Percentiles rank a stretch among this genome's conserved stretches.
Evolutionary conservation across 2,113 vertebrate genomes (phyloP).

Genomic region (Thamnaconus septentrionalis): DNA sequence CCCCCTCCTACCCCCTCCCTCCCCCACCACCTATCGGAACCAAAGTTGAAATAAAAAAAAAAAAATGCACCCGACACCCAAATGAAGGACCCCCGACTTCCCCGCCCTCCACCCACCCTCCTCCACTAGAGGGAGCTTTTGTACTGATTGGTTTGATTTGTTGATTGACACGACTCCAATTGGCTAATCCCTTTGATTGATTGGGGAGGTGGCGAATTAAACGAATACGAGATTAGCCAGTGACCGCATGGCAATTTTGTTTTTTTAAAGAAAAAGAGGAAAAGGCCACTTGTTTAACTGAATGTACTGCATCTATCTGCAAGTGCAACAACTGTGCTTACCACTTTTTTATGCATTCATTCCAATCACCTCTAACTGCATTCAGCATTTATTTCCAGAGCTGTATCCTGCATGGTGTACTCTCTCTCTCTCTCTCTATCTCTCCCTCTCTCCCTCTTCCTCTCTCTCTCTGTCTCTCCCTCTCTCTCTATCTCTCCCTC

Average conservation of each 20-base stretch:
- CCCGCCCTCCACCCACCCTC: constrained; percentile 1
- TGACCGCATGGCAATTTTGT: constrained; percentile 69
- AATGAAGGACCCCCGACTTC: constrained; percentile 38
- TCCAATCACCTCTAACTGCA: constrained; percentile 77
- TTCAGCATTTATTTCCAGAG: constrained; percentile 68
- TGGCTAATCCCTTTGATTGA: constrained; percentile 71
- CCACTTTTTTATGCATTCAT: constrained; percentile 74
- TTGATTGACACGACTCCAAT: constrained; percentile 48
- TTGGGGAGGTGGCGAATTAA: constrained; percentile 73
- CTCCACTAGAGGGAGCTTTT: constrained; percentile 53
- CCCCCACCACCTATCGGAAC: constrained; percentile 69
- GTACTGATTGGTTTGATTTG: constrained; percentile 42
- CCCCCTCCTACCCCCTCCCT: constrained; percentile 62
- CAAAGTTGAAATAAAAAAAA: constrained; percentile 62
- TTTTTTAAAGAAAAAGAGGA: background rate
- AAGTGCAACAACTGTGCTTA: constrained; percentile 73
- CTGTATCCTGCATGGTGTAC: constrained; percentile 74
- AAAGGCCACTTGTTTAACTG: constrained; percentile 69
- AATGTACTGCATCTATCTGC: constrained; percentile 75
- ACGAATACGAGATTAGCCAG: constrained; percentile 66
- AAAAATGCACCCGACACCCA: constrained; percentile 66
- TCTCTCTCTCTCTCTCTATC: no score
- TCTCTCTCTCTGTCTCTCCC: no score
- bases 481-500: no score
- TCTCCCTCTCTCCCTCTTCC: no score